These are phyloP conservation scores for Limnodromus scolopaceus DNA, from an alignment of 2,797 vertebrate genomes.

Conservation along the genomic window DNA sequence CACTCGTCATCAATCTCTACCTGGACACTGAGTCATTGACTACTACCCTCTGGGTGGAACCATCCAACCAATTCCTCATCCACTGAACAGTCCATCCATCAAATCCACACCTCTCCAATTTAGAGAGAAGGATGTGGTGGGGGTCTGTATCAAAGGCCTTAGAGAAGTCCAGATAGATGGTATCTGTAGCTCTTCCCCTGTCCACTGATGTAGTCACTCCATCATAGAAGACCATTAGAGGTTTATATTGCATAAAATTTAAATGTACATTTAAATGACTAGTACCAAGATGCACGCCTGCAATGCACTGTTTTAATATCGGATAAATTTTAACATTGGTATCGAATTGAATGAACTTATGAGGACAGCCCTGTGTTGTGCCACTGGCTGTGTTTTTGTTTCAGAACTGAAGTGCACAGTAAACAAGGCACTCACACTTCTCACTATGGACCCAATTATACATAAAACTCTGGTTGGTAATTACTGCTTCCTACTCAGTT, in stretches of 20 bases:
- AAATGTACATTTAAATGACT: neutral
- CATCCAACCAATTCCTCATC: neutral
- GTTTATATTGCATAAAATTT: neutral
- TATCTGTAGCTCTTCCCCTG: neutral
- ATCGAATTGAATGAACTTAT: neutral
- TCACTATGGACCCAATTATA: neutral
- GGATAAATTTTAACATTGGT: neutral
- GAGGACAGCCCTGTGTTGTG: neutral
- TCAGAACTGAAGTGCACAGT: neutral
- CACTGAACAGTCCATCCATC: neutral
- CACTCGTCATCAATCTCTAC: neutral
- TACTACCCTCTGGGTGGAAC: neutral
- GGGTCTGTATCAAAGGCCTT: neutral
- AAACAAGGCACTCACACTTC: slow-evolving; percentile 12
- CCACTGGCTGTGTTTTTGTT: neutral
- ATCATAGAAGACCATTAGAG: neutral
- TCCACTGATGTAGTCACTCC: neutral
- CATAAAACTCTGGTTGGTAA: neutral
- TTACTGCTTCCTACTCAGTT: neutral
- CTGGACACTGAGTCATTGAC: neutral
- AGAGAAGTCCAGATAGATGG: neutral
- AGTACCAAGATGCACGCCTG: neutral
- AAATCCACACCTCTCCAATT: neutral
- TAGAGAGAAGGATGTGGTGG: neutral
- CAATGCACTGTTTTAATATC: neutral